Evolutionary conservation across 2,797 vertebrate species (phyloP), one percentile per base, ranked within the genome.

Genomic region (Semaprochilodus insignis): DNA sequence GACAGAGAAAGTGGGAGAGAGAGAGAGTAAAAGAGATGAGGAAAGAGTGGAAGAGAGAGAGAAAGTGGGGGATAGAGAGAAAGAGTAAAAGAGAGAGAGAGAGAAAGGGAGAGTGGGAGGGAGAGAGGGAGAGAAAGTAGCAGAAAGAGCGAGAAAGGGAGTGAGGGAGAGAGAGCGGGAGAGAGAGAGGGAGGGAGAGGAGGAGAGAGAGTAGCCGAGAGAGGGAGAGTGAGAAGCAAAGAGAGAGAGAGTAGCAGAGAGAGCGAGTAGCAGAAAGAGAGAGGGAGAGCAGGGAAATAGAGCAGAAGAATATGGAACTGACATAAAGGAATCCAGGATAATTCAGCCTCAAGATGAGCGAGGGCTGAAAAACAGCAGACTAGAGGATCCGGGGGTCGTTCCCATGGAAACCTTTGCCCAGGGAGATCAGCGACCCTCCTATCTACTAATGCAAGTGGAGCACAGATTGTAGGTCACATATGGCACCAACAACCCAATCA

Each of bases 341-440:
- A 90, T 92, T 92, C 89, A 87, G 87, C 86, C 88, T 88, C 85
- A 87, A 94, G 93, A 93, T 91, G 92, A 94, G 89, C 75, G 88
- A 91, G 88, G 87, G 88, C 91, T 90, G 89, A 89, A 92, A 87
- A 93, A 91, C 92, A 93, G 92, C 92, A 93, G 90, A 94, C 93
- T 93, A 93, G 87, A 88, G 88, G 75, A 86, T 92, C 89, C 80
- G 83, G 89, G 90, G 88, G 92, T 91, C 88, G 92, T 96, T 96
- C 91, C 94, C 94, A 95, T 96, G 94, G 96, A 94, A 96, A 96
- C 95, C 91, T 83, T 77, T 83, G 88, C 91, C 91, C 88, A 81
- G 89, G 90, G 92, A 95, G 92, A 89, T 86, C 88, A 51, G 85
- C 81, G 76, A 87, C 84, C 85, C 85, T 87, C 91, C 86, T 87